These are phyloP conservation scores for Peucedramus taeniatus DNA, from an alignment of 2,113 vertebrate genomes.

Conservation along the genomic window DNA sequence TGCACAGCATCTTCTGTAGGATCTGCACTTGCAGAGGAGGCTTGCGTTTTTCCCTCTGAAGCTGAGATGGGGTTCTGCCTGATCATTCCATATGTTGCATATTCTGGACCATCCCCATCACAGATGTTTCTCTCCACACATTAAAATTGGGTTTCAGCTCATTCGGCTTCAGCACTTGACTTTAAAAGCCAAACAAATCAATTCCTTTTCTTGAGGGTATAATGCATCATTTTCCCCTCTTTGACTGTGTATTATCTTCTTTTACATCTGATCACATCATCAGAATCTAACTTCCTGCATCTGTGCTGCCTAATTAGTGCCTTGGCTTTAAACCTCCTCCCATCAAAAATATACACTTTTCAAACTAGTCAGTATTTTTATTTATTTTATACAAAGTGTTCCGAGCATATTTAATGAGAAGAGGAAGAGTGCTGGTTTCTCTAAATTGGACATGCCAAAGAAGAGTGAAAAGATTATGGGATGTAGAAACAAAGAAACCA, in stretches of 20 bases:
- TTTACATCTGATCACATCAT: constrained; percentile 47
- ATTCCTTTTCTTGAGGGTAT: constrained; percentile 64
- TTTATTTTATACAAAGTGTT: constrained; percentile 12
- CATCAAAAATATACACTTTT: constrained; percentile 12
- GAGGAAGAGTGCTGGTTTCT: background rate
- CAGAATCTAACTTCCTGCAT: constrained; percentile 63
- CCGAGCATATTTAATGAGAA: background rate
- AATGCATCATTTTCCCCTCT: constrained; percentile 67
- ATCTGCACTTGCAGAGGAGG: background rate
- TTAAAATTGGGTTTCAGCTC: background rate
- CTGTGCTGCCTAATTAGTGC: constrained; percentile 48
- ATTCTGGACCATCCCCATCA: constrained; percentile 41
- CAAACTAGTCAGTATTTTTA: constrained; percentile 25
- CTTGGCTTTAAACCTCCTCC: constrained; percentile 11
- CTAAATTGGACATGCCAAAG: background rate
- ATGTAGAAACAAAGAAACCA: background rate
- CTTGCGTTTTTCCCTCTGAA: background rate
- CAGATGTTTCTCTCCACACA: constrained; percentile 42
- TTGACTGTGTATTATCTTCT: constrained; percentile 5
- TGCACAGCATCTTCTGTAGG: background rate
- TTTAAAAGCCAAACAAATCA: constrained; percentile 67
- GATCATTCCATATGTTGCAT: background rate
- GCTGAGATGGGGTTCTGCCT: background rate
- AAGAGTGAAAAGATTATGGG: background rate
- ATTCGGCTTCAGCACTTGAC: constrained; percentile 16